These are phyloP conservation scores for Saguinus oedipus DNA, from an alignment of 2,797 vertebrate species.

Conservation along the genomic window DNA sequence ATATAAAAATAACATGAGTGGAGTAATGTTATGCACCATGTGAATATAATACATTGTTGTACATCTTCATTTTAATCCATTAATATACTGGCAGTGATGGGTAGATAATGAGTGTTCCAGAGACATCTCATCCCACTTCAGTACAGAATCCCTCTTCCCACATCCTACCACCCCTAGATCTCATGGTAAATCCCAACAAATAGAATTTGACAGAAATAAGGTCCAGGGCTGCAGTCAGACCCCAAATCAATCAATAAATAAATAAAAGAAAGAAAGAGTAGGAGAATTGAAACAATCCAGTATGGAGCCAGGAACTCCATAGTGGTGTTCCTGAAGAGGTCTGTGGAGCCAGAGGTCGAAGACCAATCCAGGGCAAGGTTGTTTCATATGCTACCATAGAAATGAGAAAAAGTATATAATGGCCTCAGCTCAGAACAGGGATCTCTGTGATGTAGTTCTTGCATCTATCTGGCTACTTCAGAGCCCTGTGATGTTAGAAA, in stretches of 20 bases:
- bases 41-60: not conserved
- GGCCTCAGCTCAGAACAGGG: not conserved
- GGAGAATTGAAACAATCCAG: not conserved
- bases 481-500: not conserved
- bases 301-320: not conserved
- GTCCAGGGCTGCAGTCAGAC: not conserved
- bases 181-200: not conserved
- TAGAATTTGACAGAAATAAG: not conserved
- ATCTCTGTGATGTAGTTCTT: not conserved
- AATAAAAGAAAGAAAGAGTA: not conserved
- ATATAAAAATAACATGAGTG: not conserved
- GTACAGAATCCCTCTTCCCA: not conserved
- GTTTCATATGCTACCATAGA: not conserved
- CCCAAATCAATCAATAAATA: not conserved
- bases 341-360: not conserved
- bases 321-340: not conserved
- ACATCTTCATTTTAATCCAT: not conserved
- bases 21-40: not conserved
- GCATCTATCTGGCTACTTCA: not conserved
- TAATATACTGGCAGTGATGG: not conserved
- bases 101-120: no score
- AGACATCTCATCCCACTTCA: not conserved
- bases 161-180: accelerated
- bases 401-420: not conserved
- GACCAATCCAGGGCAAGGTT: not conserved